Evolutionary conservation across 2,797 vertebrate species (phyloP).

Genomic region (Cuniculus paca): DNA sequence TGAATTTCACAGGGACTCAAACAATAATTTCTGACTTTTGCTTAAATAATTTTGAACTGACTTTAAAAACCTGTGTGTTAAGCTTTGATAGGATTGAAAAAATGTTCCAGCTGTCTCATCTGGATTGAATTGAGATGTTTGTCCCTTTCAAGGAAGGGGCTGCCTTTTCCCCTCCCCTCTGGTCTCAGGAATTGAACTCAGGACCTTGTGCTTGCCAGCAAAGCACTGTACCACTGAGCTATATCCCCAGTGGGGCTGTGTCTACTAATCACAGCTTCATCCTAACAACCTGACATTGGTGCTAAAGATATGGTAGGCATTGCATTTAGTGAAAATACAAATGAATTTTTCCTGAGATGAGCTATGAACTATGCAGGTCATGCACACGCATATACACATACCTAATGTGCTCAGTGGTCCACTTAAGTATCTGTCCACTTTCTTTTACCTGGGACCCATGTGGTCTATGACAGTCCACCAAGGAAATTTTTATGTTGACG

Average conservation of each 20-base stretch:
- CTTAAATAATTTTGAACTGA: slow-evolving; percentile 4
- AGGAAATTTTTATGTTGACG: slow-evolving; percentile 64
- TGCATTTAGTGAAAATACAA: background rate
- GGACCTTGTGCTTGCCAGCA: too few relatives aligned
- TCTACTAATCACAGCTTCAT: background rate
- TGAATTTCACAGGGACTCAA: slow-evolving; percentile 43
- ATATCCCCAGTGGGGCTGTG: background rate
- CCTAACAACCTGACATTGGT: background rate
- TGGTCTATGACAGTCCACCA: background rate
- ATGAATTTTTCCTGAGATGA: background rate
- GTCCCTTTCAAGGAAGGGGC: background rate
- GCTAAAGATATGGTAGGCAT: background rate
- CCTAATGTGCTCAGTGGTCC: background rate
- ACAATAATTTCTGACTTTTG: background rate
- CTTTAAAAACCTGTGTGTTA: background rate
- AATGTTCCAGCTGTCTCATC: background rate
- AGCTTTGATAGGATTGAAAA: background rate
- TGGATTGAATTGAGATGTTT: background rate
- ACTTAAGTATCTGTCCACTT: accelerated
- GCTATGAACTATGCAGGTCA: background rate
- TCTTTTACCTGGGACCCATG: background rate
- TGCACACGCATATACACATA: background rate
- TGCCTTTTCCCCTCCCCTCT: background rate
- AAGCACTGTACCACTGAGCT: too few relatives aligned
- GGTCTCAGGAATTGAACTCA: too few relatives aligned